Conservation (phyloP, 2,113 vertebrate genomes). For the Balaeniceps rex region DNA sequence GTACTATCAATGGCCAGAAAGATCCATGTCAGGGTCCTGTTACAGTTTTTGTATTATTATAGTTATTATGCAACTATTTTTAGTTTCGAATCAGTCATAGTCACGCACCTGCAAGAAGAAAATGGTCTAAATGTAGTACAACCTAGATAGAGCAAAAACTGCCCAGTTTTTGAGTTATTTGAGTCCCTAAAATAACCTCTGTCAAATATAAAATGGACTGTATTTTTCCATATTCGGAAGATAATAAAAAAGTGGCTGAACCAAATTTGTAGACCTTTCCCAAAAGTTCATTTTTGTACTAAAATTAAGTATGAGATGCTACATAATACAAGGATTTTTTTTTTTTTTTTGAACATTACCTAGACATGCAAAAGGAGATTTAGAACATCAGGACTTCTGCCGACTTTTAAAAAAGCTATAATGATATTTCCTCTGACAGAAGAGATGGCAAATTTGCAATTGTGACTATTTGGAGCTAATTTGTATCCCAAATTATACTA, state of each 20-base stretch:
- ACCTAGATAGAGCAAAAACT: not conserved
- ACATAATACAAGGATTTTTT: not conserved
- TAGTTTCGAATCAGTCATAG: not conserved
- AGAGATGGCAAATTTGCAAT: rapidly evolving
- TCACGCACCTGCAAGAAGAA: not conserved
- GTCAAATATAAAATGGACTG: not conserved
- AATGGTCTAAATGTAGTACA: not conserved
- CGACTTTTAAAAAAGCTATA: not conserved
- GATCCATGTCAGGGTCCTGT: not conserved
- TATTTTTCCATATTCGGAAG: not conserved
- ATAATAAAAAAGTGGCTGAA: not conserved
- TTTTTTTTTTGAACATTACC: not conserved
- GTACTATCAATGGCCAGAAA: not conserved
- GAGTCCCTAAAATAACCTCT: not conserved
- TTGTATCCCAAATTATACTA: not conserved
- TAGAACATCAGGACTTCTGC: not conserved
- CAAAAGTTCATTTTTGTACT: not conserved
- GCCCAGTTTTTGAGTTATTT: not conserved
- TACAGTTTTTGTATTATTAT: not conserved
- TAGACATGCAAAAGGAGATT: not conserved
- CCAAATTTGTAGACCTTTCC: not conserved
- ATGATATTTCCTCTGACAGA: not conserved
- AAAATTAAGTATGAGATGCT: not conserved
- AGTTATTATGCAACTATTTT: not conserved
- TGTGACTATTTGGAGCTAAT: not conserved